Conservation (phyloP, 2,797 vertebrate genomes). For the Etheostoma nigrum region DNA sequence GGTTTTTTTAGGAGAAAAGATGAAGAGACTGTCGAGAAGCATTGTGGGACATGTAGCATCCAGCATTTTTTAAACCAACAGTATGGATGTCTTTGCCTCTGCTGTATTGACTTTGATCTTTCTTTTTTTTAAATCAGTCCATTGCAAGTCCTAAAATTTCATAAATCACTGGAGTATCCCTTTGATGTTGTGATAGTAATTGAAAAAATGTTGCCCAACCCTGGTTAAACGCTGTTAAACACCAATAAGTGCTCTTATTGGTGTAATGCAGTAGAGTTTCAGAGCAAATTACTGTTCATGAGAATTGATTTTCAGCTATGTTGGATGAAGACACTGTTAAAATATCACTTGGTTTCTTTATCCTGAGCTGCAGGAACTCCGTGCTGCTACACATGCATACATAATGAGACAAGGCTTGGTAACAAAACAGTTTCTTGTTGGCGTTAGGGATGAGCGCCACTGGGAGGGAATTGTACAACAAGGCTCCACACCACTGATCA, state of each 20-base stretch:
- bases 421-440: constrained; percentile 60
- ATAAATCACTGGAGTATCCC: neutral
- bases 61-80: neutral
- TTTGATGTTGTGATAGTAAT: constrained; percentile 1
- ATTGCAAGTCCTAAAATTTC: neutral
- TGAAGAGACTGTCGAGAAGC: neutral
- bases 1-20: too few species aligned
- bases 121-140: neutral
- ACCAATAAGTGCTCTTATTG: neutral
- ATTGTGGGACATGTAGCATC: constrained; percentile 3
- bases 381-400: constrained; percentile 43
- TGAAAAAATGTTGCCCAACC: neutral
- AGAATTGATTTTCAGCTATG: constrained; percentile 30
- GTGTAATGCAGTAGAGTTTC: neutral
- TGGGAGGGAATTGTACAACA: constrained; percentile 55
- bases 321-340: constrained; percentile 19
- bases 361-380: constrained; percentile 33
- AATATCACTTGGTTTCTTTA: constrained; percentile 38
- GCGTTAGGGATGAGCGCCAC: constrained; percentile 55
- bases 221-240: neutral
- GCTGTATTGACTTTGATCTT: neutral
- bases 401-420: constrained; percentile 54
- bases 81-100: neutral
- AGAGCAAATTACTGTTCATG: constrained; percentile 4
- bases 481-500: constrained; percentile 59